A percentile compares a stretch with the other conserved stretches of the same genome.
These are phyloP conservation scores for Phanerotoma sp. DNA, from an alignment of 2,888 invertebrate genomes.

Conservation along the genomic window DNA sequence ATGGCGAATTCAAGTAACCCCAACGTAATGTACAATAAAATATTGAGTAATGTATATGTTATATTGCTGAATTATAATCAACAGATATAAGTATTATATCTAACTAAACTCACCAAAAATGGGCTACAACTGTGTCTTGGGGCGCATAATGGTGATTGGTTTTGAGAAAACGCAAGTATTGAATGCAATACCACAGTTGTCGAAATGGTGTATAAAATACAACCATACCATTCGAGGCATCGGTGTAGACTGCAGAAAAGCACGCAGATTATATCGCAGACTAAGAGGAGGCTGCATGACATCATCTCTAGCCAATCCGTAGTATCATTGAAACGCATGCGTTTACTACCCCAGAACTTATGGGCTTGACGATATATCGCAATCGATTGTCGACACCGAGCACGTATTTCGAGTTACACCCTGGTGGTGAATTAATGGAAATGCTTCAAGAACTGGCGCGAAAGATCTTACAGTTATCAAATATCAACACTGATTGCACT, in stretches of 20 bases:
- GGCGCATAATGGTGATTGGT: not conserved
- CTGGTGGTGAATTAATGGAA: conserved; percentile 16
- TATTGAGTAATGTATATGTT: too few species aligned
- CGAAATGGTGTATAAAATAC: conserved; percentile 30
- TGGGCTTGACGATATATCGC: conserved; percentile 51
- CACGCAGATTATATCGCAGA: conserved; percentile 55
- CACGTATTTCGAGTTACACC: conserved; percentile 20
- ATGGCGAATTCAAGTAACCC: too few species aligned
- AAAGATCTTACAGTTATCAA: conserved; percentile 17
- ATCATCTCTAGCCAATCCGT: conserved; percentile 52
- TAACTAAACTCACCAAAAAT: not conserved
- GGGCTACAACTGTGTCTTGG: not conserved
- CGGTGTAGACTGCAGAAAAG: conserved; percentile 56
- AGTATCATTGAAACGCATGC: conserved; percentile 11
- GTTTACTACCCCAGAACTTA: conserved; percentile 33
- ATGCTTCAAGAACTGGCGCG: conserved; percentile 32
- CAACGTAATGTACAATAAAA: too few species aligned
- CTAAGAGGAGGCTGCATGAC: conserved; percentile 55
- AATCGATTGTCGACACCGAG: conserved; percentile 47
- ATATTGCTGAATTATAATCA: not conserved
- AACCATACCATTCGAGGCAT: conserved; percentile 52
- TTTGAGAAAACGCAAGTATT: conserved; percentile 6
- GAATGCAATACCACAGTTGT: conserved; percentile 20
- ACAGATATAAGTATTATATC: not conserved
- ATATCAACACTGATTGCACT: conserved; percentile 1